A percentile compares a stretch with the other conserved stretches of the same genome.
phyloP scores from a whole-genome alignment of 2,797 vertebrate species.

The Catharus ustulatus region DNA sequence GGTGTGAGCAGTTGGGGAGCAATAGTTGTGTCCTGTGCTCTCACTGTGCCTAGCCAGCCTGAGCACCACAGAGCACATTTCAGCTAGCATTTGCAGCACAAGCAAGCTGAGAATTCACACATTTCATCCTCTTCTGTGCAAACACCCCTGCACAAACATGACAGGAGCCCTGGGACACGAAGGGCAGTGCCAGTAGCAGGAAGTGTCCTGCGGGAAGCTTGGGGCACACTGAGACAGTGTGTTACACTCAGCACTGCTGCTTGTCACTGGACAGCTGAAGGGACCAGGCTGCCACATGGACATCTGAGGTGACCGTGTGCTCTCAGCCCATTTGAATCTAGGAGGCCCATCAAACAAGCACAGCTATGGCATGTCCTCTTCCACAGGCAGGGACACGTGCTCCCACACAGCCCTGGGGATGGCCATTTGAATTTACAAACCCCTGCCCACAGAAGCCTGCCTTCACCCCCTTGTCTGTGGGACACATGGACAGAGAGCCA shows the following conservation, averaged over 20 bases:
- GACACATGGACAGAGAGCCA: not conserved
- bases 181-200: not conserved
- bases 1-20: not conserved
- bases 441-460: not conserved
- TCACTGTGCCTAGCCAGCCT: not conserved
- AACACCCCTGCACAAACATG: not conserved
- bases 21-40: not conserved
- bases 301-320: not conserved
- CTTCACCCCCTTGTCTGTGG: not conserved
- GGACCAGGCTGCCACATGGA: not conserved
- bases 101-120: not conserved
- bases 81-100: not conserved
- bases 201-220: rapidly evolving
- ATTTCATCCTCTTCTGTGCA: not conserved
- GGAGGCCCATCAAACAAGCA: not conserved
- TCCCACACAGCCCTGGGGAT: not conserved
- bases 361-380: not conserved
- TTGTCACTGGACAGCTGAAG: not conserved
- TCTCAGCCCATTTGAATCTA: not conserved
- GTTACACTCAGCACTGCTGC: not conserved
- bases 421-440: not conserved
- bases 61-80: not conserved
- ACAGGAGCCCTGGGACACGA: not conserved
- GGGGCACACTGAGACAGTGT: not conserved
- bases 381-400: not conserved